These are phyloP conservation scores for Diorhabda carinulata DNA, from an alignment of 1,140 invertebrate genomes.

Conservation along the genomic window DNA sequence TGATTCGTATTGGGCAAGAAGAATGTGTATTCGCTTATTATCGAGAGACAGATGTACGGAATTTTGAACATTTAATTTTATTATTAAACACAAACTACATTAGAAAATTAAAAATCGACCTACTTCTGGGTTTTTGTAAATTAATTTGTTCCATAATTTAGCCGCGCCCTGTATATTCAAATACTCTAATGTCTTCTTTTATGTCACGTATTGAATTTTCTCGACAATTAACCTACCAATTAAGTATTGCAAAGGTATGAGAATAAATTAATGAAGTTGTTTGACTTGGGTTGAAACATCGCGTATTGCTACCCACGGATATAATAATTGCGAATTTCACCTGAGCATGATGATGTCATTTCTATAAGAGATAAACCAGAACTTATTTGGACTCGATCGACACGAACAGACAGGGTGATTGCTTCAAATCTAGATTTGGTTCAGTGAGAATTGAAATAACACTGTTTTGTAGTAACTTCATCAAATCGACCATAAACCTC, in stretches of 20 bases:
- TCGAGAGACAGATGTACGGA: too few relatives aligned
- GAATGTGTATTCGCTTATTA: too few relatives aligned
- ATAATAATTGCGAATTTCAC: conserved; percentile 1
- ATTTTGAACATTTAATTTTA: too few relatives aligned
- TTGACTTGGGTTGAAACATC: conserved; percentile 2
- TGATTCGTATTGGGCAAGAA: too few relatives aligned
- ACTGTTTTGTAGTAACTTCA: background rate
- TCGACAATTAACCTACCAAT: background rate
- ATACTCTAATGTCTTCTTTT: too few relatives aligned
- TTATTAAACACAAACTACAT: too few relatives aligned
- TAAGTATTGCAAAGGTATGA: background rate
- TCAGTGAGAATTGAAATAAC: background rate
- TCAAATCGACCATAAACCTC: background rate
- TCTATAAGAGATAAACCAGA: background rate
- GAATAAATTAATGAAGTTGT: conserved; percentile 1
- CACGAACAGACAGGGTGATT: background rate
- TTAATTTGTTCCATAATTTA: too few relatives aligned
- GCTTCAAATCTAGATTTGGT: background rate
- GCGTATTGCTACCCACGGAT: background rate
- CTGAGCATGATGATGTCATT: conserved; percentile 1
- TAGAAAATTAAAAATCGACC: too few relatives aligned
- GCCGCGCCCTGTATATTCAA: too few relatives aligned
- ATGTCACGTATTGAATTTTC: background rate
- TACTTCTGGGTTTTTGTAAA: too few relatives aligned
- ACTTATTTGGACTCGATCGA: background rate